Base-by-base conservation (phyloP, 1,140 invertebrate genomes). In the Dendroctonus valens region DNA sequence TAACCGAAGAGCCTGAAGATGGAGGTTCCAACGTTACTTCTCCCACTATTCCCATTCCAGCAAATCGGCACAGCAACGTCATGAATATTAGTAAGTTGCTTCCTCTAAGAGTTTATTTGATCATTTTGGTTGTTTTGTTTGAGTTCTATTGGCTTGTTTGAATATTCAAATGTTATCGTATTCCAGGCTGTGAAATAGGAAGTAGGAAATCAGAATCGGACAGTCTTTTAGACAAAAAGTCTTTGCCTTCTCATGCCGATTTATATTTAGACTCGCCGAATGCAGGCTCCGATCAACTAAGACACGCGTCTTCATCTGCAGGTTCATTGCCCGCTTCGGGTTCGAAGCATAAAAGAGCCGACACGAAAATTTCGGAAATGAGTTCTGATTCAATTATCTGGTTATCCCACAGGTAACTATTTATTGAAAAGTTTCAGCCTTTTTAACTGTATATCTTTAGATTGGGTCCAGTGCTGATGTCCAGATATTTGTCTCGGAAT, bases 401-500 rank as follows among this genome's bases (percentile, higher is more conserved):
- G 95, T 76, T 98, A 15, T 88, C 93, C 0, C 92, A 97, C 80
- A 85, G 64, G 62, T 65, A 40, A 15, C 51, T 6, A 11, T 53
- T 41, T 15, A 41, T 41, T 52, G n/a, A 12, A 7, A 58, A 7
- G 11, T 3, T 60, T 0, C 2, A 5, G 39, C 2, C 4, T 14
- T 41, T 26, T 52, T 50, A 3, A 39, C 51, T 9, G 12, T n/a
- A 11, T 6, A 55, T 38, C 59, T 65, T 44, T 59, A 65, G 94
- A 70, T 80, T 98, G n/a, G 97, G 97, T 0, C 96, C 96, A 0
- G 92, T 98, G 37, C 82, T 99, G 6, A 96, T 94, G 4, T 92
- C 95, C 11, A 87, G 91, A 70, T 90, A 93, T 81, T 82, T 98
- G 26, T 93, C 95, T 0, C 83, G 92, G 46, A 98, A 98, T 82